Conservation (phyloP, 2,888 invertebrate species). For the Macroteleia sp. region DNA sequence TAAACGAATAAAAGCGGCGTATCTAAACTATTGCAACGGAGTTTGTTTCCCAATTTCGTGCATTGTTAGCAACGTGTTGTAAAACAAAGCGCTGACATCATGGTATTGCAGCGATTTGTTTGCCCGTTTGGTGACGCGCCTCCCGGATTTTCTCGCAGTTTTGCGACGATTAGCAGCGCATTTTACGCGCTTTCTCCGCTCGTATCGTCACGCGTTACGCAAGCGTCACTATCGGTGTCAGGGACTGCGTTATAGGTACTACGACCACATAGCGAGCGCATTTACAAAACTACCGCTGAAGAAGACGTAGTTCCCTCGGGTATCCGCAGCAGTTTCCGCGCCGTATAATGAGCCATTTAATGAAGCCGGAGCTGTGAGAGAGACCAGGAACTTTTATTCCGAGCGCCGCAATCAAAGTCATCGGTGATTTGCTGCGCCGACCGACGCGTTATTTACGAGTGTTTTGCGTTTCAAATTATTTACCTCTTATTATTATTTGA, state of each 20-base stretch:
- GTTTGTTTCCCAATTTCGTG: constrained; percentile 23
- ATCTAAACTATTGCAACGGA: background rate
- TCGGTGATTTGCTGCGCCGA: constrained; percentile 41
- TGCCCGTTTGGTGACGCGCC: constrained; percentile 19
- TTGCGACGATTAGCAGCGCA: constrained; percentile 60
- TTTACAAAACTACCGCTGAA: constrained; percentile 52
- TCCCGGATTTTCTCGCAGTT: constrained; percentile 57
- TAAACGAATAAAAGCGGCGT: background rate
- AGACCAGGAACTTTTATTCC: constrained; percentile 45
- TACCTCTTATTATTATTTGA: constrained; percentile 17
- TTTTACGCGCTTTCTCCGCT: constrained; percentile 64
- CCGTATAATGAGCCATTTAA: constrained; percentile 46
- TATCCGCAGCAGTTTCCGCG: constrained; percentile 48
- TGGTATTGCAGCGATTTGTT: constrained; percentile 36
- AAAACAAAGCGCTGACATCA: constrained; percentile 50
- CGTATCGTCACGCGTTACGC: constrained; percentile 62
- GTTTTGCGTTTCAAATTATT: constrained; percentile 15
- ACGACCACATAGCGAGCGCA: constrained; percentile 37
- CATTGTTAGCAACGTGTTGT: constrained; percentile 23
- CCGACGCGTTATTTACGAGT: constrained; percentile 26
- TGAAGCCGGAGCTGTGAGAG: too few species aligned
- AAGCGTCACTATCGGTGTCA: constrained; percentile 69
- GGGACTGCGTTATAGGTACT: constrained; percentile 51
- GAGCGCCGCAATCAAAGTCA: constrained; percentile 38
- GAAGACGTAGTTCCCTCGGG: constrained; percentile 29